phyloP scores from a whole-genome alignment of 2,113 vertebrate species.

The Kryptolebias marmoratus region DNA sequence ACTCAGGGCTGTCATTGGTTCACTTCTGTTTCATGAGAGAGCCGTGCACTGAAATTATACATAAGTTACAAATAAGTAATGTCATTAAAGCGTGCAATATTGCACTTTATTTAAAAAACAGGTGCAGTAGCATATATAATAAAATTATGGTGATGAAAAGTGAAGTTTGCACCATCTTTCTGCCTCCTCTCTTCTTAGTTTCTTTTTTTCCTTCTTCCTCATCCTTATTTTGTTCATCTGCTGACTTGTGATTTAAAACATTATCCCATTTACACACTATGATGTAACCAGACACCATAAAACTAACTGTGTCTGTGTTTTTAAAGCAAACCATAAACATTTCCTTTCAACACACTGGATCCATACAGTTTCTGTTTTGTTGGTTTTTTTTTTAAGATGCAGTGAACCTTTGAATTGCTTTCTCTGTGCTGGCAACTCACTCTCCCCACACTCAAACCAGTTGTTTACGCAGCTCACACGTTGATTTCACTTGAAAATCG shows the following conservation, averaged over 20 bases:
- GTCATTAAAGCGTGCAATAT: not conserved
- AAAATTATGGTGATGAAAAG: not conserved
- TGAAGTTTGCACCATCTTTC: not conserved
- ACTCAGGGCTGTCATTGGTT: not conserved
- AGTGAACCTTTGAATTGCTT: conserved; percentile 14
- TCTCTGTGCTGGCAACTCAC: too few relatives aligned
- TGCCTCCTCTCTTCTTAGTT: not conserved
- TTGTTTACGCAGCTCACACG: too few relatives aligned
- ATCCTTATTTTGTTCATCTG: not conserved
- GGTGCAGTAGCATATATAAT: not conserved
- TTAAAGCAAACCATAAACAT: too few relatives aligned
- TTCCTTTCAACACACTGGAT: not conserved
- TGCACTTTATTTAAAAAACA: not conserved
- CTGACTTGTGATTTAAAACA: not conserved
- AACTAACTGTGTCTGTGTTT: too few relatives aligned
- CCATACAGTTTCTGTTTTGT: not conserved
- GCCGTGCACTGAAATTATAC: not conserved
- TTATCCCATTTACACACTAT: not conserved
- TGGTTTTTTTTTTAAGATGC: not conserved
- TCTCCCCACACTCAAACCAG: too few relatives aligned
- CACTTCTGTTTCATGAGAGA: not conserved
- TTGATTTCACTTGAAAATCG: too few relatives aligned
- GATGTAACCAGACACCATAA: too few relatives aligned
- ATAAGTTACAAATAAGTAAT: not conserved
- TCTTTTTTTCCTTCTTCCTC: too few relatives aligned